These are phyloP conservation scores for Amia ocellicauda DNA, from an alignment of 2,113 vertebrate genomes.

Conservation along the genomic window DNA sequence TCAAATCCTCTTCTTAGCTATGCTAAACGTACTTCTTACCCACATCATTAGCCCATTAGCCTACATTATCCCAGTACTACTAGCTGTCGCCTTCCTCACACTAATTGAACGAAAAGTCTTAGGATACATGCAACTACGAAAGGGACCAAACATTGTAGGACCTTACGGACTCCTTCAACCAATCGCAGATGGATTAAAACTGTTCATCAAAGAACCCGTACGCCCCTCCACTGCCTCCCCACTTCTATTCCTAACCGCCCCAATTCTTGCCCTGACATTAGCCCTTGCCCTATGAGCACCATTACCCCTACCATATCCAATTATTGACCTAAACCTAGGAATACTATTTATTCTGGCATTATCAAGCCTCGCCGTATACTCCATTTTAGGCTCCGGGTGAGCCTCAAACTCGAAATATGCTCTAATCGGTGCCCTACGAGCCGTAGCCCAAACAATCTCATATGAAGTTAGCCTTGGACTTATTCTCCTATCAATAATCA, in stretches of 20 bases:
- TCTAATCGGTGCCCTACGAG: constrained; percentile 20
- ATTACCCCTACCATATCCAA: constrained; percentile 11
- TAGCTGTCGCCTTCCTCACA: neutral
- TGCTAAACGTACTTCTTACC: neutral
- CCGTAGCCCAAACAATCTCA: constrained; percentile 33
- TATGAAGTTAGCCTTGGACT: constrained; percentile 34
- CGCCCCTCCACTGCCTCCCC: constrained; percentile 17
- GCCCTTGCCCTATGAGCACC: constrained; percentile 19
- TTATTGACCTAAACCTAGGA: constrained; percentile 1
- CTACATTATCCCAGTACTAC: accelerated
- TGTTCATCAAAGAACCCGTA: constrained; percentile 34
- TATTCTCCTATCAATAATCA: constrained; percentile 5
- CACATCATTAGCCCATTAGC: neutral
- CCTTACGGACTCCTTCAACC: constrained; percentile 27
- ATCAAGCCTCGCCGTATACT: constrained; percentile 18
- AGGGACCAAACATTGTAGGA: constrained; percentile 25
- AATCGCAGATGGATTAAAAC: constrained; percentile 31
- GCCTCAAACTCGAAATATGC: constrained; percentile 40
- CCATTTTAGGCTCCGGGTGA: constrained; percentile 29
- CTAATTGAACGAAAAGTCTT: constrained; percentile 14
- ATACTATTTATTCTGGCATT: constrained; percentile 27
- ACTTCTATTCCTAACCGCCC: constrained; percentile 1
- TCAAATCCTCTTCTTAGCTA: constrained; percentile 35
- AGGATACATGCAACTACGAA: constrained; percentile 22
- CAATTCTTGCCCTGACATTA: constrained; percentile 17